Base-by-base conservation (phyloP, 35 echinoderm and acorn worm genomes). In the Heliocidaris erythrogramma region DNA sequence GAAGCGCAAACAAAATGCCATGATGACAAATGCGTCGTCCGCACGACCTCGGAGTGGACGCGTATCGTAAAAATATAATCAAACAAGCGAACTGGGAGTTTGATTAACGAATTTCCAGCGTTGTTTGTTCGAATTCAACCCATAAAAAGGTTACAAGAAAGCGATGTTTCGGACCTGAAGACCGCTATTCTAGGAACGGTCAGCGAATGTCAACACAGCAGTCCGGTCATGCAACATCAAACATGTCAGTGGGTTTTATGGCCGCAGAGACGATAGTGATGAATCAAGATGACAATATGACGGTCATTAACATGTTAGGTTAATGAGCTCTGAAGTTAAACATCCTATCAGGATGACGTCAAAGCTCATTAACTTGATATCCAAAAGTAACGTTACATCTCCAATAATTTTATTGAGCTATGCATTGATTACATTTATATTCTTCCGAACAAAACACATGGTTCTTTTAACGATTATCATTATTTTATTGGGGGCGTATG, bases 1-100 rank as follows among this genome's bases (percentile, higher is more conserved):
- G 65, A 78, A 78, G 65, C 27, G 65, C 65, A 78, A 78, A 78
- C 65, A 78, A 78, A n/a, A 78, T 78, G 65, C 65, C 27, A 27
- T 4, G 65, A 78, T 78, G 65, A 78, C 65, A 78, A 78, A 78
- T 78, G 65, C 65, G 65, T 78, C 65, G 65, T 78, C 65, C 65
- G 65, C 27, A 24, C 65, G 65, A 78, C 65, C 65, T 78, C 65
- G 27, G 18, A 78, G 21, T 78, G 65, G 65, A 78, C 65, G 65
- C 65, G 65, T 78, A 78, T 78, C 65, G 65, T 78, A 27, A 21
- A 78, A 78, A 56, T n/a, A 27, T 4, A 78, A 78, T 78, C 65
- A 78, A 78, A 78, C 65, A 78, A 78, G 1, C 11, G 14, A 56
- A 56, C 65, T 7, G 65, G 21, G 65, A 78, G 65, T n/a, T 78